Evolutionary conservation across 1,140 invertebrate species (phyloP).

Genomic region (Macrostomum lignano): DNA sequence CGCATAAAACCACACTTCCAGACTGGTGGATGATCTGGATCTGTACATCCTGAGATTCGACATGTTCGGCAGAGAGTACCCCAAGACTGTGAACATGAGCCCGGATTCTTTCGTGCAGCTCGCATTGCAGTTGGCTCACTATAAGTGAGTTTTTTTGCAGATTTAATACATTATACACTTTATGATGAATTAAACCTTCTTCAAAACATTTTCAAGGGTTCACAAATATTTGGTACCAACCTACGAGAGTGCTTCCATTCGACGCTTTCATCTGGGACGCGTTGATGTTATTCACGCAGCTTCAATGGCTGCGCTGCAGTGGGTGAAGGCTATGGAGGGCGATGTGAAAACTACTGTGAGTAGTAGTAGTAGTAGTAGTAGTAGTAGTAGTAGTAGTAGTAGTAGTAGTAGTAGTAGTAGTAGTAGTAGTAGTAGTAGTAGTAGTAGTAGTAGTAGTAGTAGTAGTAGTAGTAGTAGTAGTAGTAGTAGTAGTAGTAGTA

Average conservation of each 20-base stretch:
- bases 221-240: constrained; percentile 65
- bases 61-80: constrained; percentile 67
- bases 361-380: too few species aligned
- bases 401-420: too few species aligned
- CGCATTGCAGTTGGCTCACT: constrained; percentile 71
- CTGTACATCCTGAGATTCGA: constrained; percentile 55
- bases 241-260: constrained; percentile 79
- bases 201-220: too few species aligned
- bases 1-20: constrained; percentile 17
- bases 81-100: constrained; percentile 63
- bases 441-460: too few species aligned
- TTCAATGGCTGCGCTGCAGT: constrained; percentile 55
- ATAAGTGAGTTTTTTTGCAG: too few species aligned
- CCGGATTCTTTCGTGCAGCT: constrained; percentile 87
- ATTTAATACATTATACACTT: too few species aligned
- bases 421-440: too few species aligned
- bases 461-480: too few species aligned
- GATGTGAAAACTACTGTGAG: too few species aligned
- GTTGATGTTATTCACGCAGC: constrained; percentile 86
- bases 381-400: too few species aligned
- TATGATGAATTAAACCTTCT: too few species aligned
- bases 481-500: too few species aligned
- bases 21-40: constrained; percentile 57
- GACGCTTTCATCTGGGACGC: constrained; percentile 57
- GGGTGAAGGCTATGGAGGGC: constrained; percentile 35